A percentile compares a stretch with the other conserved stretches of the same genome.
phyloP scores from a whole-genome alignment of 2,797 vertebrate species.

The Sebastes reedi region DNA sequence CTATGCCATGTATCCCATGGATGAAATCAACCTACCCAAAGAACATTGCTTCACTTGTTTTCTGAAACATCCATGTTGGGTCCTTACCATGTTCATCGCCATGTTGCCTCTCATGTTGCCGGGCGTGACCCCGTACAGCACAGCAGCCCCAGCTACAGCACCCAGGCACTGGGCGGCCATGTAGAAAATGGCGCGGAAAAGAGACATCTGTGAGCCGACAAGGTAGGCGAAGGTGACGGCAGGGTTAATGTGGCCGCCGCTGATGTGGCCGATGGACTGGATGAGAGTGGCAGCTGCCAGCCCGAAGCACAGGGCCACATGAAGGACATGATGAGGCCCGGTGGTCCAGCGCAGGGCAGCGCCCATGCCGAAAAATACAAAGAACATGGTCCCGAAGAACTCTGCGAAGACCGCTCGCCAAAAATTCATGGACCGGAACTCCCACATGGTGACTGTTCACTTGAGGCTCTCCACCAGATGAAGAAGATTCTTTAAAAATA shows the following conservation, averaged over 20 bases:
- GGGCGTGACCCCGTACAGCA: conserved; percentile 93
- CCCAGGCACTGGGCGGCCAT: conserved; percentile 92
- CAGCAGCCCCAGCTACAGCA: conserved; percentile 90
- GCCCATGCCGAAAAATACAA: conserved; percentile 93
- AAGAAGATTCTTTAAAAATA: conserved; percentile 29
- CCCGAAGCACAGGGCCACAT: conserved; percentile 92
- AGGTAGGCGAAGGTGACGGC: conserved; percentile 95
- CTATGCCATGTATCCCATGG: background rate
- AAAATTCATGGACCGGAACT: conserved; percentile 93
- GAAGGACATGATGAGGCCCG: conserved; percentile 88
- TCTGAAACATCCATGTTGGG: background rate
- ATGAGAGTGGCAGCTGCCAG: conserved; percentile 92
- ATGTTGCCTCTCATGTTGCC: conserved; percentile 90
- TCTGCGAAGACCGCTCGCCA: conserved; percentile 96
- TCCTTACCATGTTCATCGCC: conserved; percentile 91
- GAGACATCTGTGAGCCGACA: conserved; percentile 92
- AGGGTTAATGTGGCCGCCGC: conserved; percentile 95
- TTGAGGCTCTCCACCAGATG: conserved; percentile 47
- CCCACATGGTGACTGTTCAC: conserved; percentile 88
- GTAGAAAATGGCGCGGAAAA: conserved; percentile 93
- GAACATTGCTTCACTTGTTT: background rate
- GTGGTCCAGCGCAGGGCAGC: conserved; percentile 91
- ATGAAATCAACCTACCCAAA: background rate
- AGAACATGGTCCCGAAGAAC: conserved; percentile 95
- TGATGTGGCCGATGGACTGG: conserved; percentile 93